A percentile compares a stretch with the other conserved stretches of the same genome.
phyloP scores from a whole-genome alignment of 2,113 vertebrate species.

The Gorsachius goisagi region DNA sequence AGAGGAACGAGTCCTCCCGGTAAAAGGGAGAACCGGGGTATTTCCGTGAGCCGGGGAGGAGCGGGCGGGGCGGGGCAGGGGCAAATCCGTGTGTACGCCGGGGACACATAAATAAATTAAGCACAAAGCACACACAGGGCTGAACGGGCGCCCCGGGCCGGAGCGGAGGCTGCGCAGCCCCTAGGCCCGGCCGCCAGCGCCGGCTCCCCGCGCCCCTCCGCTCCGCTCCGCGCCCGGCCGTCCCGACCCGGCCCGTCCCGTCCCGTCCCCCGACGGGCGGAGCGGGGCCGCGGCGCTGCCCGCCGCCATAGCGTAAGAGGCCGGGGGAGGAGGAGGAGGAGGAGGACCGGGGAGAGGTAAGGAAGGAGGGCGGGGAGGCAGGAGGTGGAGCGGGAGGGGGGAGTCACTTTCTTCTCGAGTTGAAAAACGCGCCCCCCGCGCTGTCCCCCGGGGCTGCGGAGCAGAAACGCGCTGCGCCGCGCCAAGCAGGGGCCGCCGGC shows the following conservation, averaged over 20 bases:
- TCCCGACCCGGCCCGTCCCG: no score
- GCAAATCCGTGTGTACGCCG: background rate
- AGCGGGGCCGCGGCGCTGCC: background rate
- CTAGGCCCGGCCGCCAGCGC: background rate
- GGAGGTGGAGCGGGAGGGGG: slow-evolving; percentile 10
- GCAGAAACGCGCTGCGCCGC: background rate
- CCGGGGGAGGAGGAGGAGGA: background rate
- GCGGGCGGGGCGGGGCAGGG: background rate
- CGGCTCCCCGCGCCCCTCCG: no score
- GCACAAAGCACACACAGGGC: background rate
- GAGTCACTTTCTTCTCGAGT: background rate
- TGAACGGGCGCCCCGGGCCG: background rate
- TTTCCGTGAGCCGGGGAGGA: background rate
- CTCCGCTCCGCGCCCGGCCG: background rate
- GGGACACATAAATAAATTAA: background rate
- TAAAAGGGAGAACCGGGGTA: background rate
- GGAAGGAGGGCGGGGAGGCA: background rate
- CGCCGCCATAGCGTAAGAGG: background rate
- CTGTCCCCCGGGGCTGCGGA: background rate
- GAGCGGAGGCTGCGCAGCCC: background rate
- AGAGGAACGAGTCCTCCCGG: background rate
- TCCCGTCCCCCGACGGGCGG: background rate
- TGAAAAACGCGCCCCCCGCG: background rate
- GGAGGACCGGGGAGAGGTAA: slow-evolving; percentile 15
- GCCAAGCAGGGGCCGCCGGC: background rate